These are phyloP conservation scores for Athalia rosae DNA, from an alignment of 2,888 invertebrate species.

Conservation along the genomic window DNA sequence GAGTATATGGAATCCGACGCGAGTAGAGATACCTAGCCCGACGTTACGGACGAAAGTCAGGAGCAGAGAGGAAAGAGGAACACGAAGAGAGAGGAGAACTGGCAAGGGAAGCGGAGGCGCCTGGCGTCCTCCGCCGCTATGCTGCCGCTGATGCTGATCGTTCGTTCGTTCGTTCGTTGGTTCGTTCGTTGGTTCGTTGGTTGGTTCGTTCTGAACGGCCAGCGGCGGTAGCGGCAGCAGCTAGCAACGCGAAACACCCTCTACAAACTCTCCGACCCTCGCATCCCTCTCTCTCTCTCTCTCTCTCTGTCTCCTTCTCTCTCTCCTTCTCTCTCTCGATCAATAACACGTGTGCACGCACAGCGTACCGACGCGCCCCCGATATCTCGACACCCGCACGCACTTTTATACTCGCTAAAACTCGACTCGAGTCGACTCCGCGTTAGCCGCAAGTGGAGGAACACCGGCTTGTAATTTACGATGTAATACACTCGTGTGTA, in stretches of 20 bases:
- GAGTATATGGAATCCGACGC: not conserved
- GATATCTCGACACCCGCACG: constrained; percentile 6
- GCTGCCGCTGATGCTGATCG: not conserved
- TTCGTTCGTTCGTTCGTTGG: not conserved
- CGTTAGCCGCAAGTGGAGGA: too few relatives aligned
- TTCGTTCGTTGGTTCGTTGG: not conserved
- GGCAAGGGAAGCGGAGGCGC: not conserved
- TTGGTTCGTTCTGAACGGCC: constrained; percentile 14
- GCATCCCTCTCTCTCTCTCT: constrained; percentile 21
- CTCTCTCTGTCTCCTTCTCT: constrained; percentile 53
- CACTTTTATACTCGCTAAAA: not conserved
- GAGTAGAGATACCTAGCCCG: constrained; percentile 43
- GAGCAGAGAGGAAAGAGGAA: constrained; percentile 1
- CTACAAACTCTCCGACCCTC: constrained; percentile 17
- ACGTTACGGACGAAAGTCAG: constrained; percentile 40
- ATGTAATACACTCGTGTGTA: too few relatives aligned
- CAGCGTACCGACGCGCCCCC: constrained; percentile 44
- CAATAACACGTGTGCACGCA: constrained; percentile 72
- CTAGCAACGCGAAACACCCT: constrained; percentile 27
- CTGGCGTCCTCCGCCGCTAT: constrained; percentile 7
- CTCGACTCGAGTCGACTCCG: too few relatives aligned
- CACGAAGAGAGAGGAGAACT: not conserved
- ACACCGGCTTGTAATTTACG: too few relatives aligned
- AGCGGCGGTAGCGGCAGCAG: not conserved
- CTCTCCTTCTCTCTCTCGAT: constrained; percentile 60